Evolutionary conservation across 1,140 invertebrate species (phyloP), one percentile per base, ranked within the genome.

Genomic region (Lasioglossum albipes): DNA sequence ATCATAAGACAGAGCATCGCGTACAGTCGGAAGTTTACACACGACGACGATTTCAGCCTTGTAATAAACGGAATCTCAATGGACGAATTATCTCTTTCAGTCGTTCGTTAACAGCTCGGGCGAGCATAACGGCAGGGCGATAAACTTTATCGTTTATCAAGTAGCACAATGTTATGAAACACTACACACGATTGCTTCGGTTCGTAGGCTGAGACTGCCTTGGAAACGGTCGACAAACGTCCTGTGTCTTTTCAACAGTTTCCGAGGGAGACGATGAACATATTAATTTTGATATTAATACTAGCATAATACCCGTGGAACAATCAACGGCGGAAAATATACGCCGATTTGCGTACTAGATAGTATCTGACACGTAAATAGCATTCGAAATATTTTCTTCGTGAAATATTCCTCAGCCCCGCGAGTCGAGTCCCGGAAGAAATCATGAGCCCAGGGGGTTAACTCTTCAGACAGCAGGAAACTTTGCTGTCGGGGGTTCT

Each of bases 81-180:
- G 74, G 64, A 54, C 31, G 36, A 75, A 57, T 75, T 75, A 75
- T 75, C 74, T 66, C 13, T 0, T 16, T 13, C 22, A n/a, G 49
- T 20, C 20, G 36, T 27, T 31, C 62, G 65, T 76, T 76, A 59
- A 59, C 49, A 27, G 36, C 36, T 18, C 36, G 49, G 2, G 36
- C 49, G 18, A 59, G 49, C 65, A 68, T 76, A 76, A 68, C 22
- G 36, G 49, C 16, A n/a, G 5, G 6, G 22, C 57, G 75, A 78
- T 78, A 78, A 78, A 71, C 42, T 64, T 78, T 78, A 71, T 78
- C 75, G 27, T 71, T 78, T 78, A 78, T 78, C 75, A 70, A 71
- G 68, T 70, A 78, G 45, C 75, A 22, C 67, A 62, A 71, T 62
- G 75, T 78, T 71, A 78, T 64, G 68, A 78, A 78, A 78, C 42